Evolutionary conservation across 2,113 vertebrate species (phyloP).

Genomic region (Aleadryas rufinucha): DNA sequence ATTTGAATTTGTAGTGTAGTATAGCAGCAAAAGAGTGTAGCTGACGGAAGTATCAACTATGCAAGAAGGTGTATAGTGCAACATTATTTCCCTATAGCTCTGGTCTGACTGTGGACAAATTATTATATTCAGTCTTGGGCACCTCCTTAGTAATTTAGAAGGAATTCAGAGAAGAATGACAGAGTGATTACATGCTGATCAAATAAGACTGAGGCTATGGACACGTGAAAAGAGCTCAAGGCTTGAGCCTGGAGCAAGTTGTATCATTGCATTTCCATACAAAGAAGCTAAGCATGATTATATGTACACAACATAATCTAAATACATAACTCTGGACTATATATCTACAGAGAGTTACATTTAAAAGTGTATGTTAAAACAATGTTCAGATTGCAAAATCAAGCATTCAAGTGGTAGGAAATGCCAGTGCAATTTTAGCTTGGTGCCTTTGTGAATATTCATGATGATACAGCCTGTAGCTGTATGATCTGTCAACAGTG

Average conservation of each 20-base stretch:
- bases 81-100: constrained; percentile 20
- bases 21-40: constrained; percentile 16
- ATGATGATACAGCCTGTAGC: constrained; percentile 42
- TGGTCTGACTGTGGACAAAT: constrained; percentile 34
- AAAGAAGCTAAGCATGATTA: constrained; percentile 36
- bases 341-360: constrained; percentile 18
- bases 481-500: constrained; percentile 16
- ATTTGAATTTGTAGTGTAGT: constrained; percentile 21
- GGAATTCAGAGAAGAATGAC: constrained; percentile 49
- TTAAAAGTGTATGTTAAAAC: constrained; percentile 24
- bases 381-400: constrained; percentile 58
- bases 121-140: constrained; percentile 22
- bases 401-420: constrained; percentile 47
- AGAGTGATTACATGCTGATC: constrained; percentile 52
- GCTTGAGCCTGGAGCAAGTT: constrained; percentile 32
- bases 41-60: constrained; percentile 26
- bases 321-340: constrained; percentile 24
- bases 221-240: constrained; percentile 20
- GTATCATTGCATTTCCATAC: constrained; percentile 18
- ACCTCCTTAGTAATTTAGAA: constrained; percentile 46
- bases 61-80: neutral
- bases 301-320: constrained; percentile 22
- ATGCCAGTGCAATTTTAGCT: constrained; percentile 13
- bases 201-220: constrained; percentile 21
- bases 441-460: constrained; percentile 33